phyloP scores from a whole-genome alignment of 2,113 vertebrate genomes.

The Aphyosemion australe region DNA sequence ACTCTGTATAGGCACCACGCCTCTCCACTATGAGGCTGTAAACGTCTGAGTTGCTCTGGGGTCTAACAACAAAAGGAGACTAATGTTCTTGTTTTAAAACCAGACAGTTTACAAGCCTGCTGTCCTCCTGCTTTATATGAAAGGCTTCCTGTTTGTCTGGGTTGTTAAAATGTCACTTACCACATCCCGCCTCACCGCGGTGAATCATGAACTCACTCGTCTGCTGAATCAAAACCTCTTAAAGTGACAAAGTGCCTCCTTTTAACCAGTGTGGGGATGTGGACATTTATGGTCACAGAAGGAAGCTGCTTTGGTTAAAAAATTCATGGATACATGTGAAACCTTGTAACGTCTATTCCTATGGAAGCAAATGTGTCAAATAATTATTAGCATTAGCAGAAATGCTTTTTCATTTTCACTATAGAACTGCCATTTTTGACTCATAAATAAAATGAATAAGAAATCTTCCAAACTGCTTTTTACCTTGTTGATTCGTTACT shows the following conservation, averaged over 20 bases:
- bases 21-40: not conserved
- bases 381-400: no score
- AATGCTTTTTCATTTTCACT: no score
- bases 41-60: not conserved
- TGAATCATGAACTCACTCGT: constrained; percentile 3
- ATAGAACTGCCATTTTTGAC: no score
- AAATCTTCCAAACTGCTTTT: no score
- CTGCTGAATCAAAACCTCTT: not conserved
- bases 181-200: not conserved
- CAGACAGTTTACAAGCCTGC: not conserved
- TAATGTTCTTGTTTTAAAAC: not conserved
- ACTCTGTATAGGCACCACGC: not conserved
- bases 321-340: not conserved
- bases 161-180: not conserved
- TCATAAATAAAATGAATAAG: no score
- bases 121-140: not conserved
- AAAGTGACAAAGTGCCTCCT: not conserved
- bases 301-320: not conserved
- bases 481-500: no score
- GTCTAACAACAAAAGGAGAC: not conserved
- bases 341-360: not conserved
- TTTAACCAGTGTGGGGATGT: not conserved
- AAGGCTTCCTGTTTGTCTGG: not conserved
- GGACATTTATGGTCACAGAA: not conserved
- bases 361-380: no score